These are phyloP conservation scores for Antitype chi DNA, from an alignment of 2,888 invertebrate genomes.

Conservation along the genomic window DNA sequence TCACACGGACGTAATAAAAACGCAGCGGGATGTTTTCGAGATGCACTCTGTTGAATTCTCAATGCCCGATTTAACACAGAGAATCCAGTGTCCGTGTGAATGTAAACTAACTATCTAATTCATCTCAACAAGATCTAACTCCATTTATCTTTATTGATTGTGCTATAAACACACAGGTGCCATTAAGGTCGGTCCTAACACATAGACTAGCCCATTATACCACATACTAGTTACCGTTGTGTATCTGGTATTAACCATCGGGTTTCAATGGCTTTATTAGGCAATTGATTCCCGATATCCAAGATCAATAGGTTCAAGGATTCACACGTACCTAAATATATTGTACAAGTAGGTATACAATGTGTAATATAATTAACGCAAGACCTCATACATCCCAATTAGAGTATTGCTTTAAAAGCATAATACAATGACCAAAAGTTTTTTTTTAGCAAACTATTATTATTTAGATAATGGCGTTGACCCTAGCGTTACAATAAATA, in stretches of 20 bases:
- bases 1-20: too few species aligned
- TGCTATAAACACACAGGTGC: conserved; percentile 1
- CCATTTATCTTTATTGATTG: conserved; percentile 1
- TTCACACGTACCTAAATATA: neutral
- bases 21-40: too few species aligned
- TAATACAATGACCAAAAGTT: too few species aligned
- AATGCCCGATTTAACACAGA: too few species aligned
- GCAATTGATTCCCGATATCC: conserved; percentile 48
- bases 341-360: neutral
- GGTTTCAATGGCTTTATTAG: conserved; percentile 42
- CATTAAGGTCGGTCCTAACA: conserved; percentile 24
- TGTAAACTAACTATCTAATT: neutral
- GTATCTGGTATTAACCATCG: conserved; percentile 45
- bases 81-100: too few species aligned
- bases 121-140: neutral
- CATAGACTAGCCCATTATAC: conserved; percentile 26
- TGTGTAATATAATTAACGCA: too few species aligned
- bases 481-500: too few species aligned
- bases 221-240: conserved; percentile 34
- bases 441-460: too few species aligned
- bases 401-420: too few species aligned
- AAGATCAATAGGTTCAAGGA: conserved; percentile 21
- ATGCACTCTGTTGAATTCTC: too few species aligned
- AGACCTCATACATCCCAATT: too few species aligned
- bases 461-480: too few species aligned